Conservation (phyloP, 2,888 invertebrate genomes). For the Pristionchus fissidentatus region DNA sequence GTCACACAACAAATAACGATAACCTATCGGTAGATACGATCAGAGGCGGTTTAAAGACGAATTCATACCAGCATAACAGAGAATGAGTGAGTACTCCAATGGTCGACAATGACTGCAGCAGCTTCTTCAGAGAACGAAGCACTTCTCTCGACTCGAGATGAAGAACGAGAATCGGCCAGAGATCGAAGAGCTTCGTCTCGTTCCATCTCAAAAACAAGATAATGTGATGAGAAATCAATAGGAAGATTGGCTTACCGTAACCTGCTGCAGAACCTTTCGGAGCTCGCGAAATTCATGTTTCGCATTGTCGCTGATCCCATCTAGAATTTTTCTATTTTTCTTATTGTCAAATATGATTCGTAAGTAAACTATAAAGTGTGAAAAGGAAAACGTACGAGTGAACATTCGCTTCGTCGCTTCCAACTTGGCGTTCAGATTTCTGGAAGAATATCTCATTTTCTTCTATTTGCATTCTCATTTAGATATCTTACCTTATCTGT, state of each 20-base stretch:
- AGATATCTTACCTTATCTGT: not conserved
- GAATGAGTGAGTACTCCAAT: conserved; percentile 64
- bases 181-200: conserved; percentile 19
- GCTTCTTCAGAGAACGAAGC: not conserved
- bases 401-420: conserved; percentile 40
- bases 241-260: not conserved
- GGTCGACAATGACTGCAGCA: conserved; percentile 57
- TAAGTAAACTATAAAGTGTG: no score
- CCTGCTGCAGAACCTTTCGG: conserved; percentile 6
- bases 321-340: not conserved
- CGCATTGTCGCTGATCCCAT: conserved; percentile 23
- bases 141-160: conserved; percentile 1
- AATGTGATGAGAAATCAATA: not conserved
- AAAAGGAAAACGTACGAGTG: conserved; percentile 16
- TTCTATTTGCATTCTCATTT: not conserved
- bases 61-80: conserved; percentile 60
- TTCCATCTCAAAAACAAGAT: not conserved
- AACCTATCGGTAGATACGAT: not conserved
- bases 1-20: not conserved
- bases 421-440: conserved; percentile 17
- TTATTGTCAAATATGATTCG: no score
- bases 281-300: not conserved
- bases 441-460: not conserved
- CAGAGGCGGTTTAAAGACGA: no score
- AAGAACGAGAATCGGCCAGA: not conserved